Evolutionary conservation across 2,797 vertebrate genomes (phyloP), one percentile per base, ranked within the genome.

Genomic region (Rhabdophis nuchalis): DNA sequence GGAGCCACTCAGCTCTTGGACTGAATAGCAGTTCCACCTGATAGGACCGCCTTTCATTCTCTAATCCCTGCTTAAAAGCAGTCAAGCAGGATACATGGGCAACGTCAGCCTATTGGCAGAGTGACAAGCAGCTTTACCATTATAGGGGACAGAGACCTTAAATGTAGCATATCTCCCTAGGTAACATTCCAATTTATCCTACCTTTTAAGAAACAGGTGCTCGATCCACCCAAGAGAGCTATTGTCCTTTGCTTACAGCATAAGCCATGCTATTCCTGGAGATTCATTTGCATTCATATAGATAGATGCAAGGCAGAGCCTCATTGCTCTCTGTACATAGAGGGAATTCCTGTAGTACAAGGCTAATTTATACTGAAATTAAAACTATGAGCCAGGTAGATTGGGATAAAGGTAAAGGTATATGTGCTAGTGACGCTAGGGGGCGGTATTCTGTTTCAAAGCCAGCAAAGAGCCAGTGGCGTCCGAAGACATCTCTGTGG

Each of bases 61-160:
- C 52, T 86, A 46, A 90, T 86, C 86, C 82, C 90, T 1, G 0
- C 92, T 94, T 2, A 91, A 86, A 85, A 90, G 88, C 4, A 14
- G 85, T 90, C 0, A 0, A 89, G 87, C 0, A 0, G 91, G 90
- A 91, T 88, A 89, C 41, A 85, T 64, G 85, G 41, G 54, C 86
- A 1, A 10, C n/a, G 91, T 91, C 2, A 16, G 72, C 85, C 57
- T 90, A 87, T 93, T 88, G 60, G 87, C 32, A 58, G 93, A 54
- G 89, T 7, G 0, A 94, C 95, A 95, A 95, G 95, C 96, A 95
- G 95, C 95, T 95, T 86, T 60, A 46, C 25, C 86, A 93, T 94
- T 88, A 82, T 54, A 88, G 90, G 94, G 89, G 92, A 92, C 94
- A 92, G 92, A 92, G 4, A 46, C 92, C 94, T 95, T 64, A n/a